A percentile compares a stretch with the other conserved stretches of the same genome.
phyloP scores from a whole-genome alignment of 2,888 invertebrate genomes.

The Orthosia gracilis region DNA sequence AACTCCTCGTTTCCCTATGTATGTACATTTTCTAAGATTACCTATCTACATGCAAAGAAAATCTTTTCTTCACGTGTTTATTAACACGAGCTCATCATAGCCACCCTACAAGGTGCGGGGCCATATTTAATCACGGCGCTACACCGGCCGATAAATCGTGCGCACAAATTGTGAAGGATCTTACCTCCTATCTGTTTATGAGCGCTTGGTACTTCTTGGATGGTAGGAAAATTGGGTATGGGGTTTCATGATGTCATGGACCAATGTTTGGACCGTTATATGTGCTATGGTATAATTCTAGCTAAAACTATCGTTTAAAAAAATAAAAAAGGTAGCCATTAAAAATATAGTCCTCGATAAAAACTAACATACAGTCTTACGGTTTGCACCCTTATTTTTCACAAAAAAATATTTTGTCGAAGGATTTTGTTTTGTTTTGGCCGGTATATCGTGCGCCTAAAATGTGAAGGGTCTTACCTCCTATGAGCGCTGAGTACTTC shows the following conservation, averaged over 20 bases:
- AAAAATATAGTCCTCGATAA: no score
- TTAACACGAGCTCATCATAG: conserved; percentile 43
- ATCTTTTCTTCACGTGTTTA: conserved; percentile 31
- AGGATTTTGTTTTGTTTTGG: conserved; percentile 29
- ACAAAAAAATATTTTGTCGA: no score
- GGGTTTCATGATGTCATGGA: conserved; percentile 18
- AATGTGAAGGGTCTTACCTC: conserved; percentile 71
- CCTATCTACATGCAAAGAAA: conserved; percentile 25
- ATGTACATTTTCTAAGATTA: conserved; percentile 30
- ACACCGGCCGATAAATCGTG: conserved; percentile 77
- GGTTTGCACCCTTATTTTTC: no score
- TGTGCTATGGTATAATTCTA: no score
- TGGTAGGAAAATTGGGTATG: conserved; percentile 27
- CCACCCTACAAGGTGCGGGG: conserved; percentile 64
- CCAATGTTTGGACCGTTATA: conserved; percentile 12
- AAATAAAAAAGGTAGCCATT: no score
- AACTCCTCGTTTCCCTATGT: not conserved
- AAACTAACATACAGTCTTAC: no score
- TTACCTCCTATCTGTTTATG: conserved; percentile 80
- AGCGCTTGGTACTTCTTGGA: conserved; percentile 37
- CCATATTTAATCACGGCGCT: conserved; percentile 83
- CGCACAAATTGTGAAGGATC: conserved; percentile 67
- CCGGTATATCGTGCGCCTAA: conserved; percentile 77
- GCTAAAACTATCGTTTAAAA: no score
- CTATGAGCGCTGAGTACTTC: conserved; percentile 68